Evolutionary conservation across 2,888 invertebrate species (phyloP).

Genomic region (Autographa pulchrina): DNA sequence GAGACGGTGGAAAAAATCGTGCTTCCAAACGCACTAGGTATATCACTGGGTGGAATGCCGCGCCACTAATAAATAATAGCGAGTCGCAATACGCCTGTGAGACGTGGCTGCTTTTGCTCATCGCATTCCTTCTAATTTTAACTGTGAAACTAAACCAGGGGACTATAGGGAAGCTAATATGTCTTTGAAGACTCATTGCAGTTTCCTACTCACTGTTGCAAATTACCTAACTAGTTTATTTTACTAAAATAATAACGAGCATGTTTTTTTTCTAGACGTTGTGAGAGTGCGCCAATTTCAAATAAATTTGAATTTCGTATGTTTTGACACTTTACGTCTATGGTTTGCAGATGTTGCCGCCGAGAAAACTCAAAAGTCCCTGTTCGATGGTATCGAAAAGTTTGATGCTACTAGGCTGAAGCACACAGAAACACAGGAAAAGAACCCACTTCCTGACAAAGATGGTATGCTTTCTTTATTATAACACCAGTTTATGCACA

Average conservation of each 20-base stretch:
- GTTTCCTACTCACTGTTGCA: slow-evolving; percentile 42
- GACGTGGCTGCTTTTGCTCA: slow-evolving; percentile 64
- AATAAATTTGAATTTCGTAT: slow-evolving; percentile 29
- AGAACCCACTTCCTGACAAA: slow-evolving; percentile 97
- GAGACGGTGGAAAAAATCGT: slow-evolving; percentile 95
- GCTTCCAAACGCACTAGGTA: slow-evolving; percentile 96
- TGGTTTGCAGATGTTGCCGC: slow-evolving; percentile 94
- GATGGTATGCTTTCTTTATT: slow-evolving; percentile 91
- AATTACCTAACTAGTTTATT: slow-evolving; percentile 41
- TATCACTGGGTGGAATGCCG: slow-evolving; percentile 67
- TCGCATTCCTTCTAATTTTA: slow-evolving; percentile 60
- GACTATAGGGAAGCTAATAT: slow-evolving; percentile 45
- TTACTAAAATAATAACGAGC: slow-evolving; percentile 71
- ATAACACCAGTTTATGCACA: slow-evolving; percentile 23
- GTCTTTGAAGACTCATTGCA: slow-evolving; percentile 48
- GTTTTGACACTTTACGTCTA: slow-evolving; percentile 52
- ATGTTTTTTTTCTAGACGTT: slow-evolving; percentile 66
- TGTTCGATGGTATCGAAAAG: slow-evolving; percentile 95
- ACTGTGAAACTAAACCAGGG: slow-evolving; percentile 58
- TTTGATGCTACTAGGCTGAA: slow-evolving; percentile 95
- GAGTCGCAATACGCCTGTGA: slow-evolving; percentile 57
- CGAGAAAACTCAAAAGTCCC: slow-evolving; percentile 95
- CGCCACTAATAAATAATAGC: slow-evolving; percentile 59
- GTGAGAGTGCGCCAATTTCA: slow-evolving; percentile 51
- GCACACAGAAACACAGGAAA: slow-evolving; percentile 97